These are phyloP conservation scores for Caenorhabditis brenneri DNA, from an alignment of 1,140 invertebrate species.

Conservation along the genomic window DNA sequence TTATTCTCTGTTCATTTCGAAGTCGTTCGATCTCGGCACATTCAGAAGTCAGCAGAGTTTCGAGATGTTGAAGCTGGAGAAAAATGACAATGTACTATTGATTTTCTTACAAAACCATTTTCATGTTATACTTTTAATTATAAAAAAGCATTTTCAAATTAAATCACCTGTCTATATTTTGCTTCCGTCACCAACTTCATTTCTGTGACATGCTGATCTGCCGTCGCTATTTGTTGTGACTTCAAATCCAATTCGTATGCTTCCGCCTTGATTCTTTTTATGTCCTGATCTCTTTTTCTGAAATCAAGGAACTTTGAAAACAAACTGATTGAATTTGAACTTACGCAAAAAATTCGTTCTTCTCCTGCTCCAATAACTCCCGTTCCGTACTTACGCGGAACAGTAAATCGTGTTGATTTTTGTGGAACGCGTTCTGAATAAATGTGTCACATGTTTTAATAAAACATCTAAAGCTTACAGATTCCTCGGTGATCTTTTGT, in stretches of 20 bases:
- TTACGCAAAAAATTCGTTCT: constrained; percentile 40
- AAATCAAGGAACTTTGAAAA: not conserved
- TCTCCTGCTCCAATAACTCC: constrained; percentile 38
- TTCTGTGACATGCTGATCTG: constrained; percentile 43
- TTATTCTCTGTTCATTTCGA: not conserved
- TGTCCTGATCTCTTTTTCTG: constrained; percentile 34
- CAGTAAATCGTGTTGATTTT: constrained; percentile 40
- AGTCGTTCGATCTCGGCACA: constrained; percentile 44
- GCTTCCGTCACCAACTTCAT: constrained; percentile 43
- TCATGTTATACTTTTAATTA: not conserved
- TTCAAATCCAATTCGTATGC: constrained; percentile 31
- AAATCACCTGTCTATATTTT: constrained; percentile 40
- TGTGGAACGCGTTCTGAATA: constrained; percentile 18
- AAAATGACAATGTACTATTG: not conserved
- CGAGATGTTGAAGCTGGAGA: constrained; percentile 46
- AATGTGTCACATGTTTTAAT: too few relatives aligned
- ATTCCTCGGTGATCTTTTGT: not conserved
- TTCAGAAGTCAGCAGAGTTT: constrained; percentile 37
- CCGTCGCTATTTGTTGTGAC: not conserved
- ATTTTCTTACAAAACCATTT: too few relatives aligned
- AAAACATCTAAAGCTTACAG: not conserved
- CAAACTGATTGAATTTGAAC: not conserved
- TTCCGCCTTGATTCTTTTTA: constrained; percentile 43
- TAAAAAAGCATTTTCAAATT: not conserved
- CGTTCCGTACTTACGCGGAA: constrained; percentile 41